Evolutionary conservation across 2,888 invertebrate genomes (phyloP), one percentile per base, ranked within the genome.

Genomic region (Hemicrepidius hirtus): DNA sequence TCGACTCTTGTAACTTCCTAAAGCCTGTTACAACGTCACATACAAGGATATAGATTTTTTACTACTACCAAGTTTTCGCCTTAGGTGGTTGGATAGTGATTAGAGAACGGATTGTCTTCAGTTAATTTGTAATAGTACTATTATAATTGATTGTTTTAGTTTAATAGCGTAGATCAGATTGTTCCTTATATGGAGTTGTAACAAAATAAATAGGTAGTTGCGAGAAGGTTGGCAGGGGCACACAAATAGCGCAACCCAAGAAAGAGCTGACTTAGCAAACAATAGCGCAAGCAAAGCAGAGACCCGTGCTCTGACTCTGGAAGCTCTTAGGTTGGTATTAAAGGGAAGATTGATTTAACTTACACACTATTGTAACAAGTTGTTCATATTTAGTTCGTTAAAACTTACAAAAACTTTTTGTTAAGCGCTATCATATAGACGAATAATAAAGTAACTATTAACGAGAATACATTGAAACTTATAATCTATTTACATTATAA

Each of bases 321-420:
- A 86, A 87, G 86, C 86, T 87, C 87, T 85, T 84, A 83, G 84
- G 81, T 82, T 84, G 85, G 85, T 85, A 86, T 86, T 85, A 86
- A 86, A 85, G 85, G 85, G 85, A 83, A 85, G 84, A 84, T 62
- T 84, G 81, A 80, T 82, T 80, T 77, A 80, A 79, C 79, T 80
- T 80, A 80, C 77, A 76, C 76, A 79, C 78, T 77, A 80, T 80
- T 79, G 79, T 82, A 85, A 84, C 83, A 84, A 83, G 82, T 82
- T 81, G 80, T 81, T 81, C 77, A 76, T 79, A 75, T 64, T 73
- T 66, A 70, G 55, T 68, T 74, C 41, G 46, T 70, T 71, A 71
- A 73, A 73, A 59, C 64, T 68, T 71, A 67, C 62, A 67, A 71
- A 72, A 72, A 24, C 24, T 24, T 24, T 71, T 67, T 46, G 55